Evolutionary conservation across 2,888 invertebrate species (phyloP), one percentile per base, ranked within the genome.

Genomic region (Onchidella celtica): DNA sequence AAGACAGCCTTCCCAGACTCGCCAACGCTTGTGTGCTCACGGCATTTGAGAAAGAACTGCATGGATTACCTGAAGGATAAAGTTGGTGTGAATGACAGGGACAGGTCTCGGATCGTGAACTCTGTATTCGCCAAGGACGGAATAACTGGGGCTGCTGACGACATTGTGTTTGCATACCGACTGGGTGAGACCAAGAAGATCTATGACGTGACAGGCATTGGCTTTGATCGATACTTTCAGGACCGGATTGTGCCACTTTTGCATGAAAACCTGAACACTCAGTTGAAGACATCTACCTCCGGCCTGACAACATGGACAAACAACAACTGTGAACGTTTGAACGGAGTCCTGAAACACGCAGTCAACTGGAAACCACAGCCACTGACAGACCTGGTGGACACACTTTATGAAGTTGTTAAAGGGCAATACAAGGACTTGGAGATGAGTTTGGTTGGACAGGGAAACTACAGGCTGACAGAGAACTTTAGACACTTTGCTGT

Each of bases 401-500:
- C 55, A 55, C 55, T 55, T 55, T 55, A 55, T 55, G 55, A 55
- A 55, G 55, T 55, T 55, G 55, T 55, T 55, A 55, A 9, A 55
- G 55, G 55, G 55, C 55, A 55, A 55, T 55, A 55, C 11, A 14
- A 55, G 17, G 55, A 55, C 55, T 55, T 55, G 55, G 55, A 55
- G 55, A 55, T 55, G 55, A 17, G 55, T 55, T 55, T 55, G 55
- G 55, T 55, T 55, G 55, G 55, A 55, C 55, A 55, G 55, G 55
- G 55, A 55, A 55, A 14, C 55, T 55, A 55, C 55, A 55, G 17
- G 17, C 55, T 55, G 55, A 55, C 55, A 55, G 55, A 55, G 55
- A 55, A 55, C 55, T 55, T 11, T 55, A 55, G 55, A 63, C 21
- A 63, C 63, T 63, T 63, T 63, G 63, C 63, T 63, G 17, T 14